Base-by-base conservation (phyloP, 2,888 invertebrate species). In the Branchellion lobata region DNA sequence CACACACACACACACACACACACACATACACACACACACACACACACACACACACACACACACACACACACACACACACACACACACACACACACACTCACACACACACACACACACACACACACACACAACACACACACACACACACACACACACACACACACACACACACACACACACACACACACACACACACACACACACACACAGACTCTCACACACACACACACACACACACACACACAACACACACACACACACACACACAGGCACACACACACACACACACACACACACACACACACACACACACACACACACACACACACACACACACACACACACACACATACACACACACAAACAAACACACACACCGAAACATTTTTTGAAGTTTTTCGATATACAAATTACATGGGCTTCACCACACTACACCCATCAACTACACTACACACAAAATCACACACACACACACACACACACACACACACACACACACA, bases 401-500 rank as follows among this genome's bases (percentile, higher is more conserved):
- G 14, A 5, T 18, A 27, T 40, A 27, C 21, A 68, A 21, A 69
- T 78, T 24, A 33, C 24, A 11, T 31, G 36, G 29, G 69, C 47
- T 31, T 79, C 31, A 31, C 24, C n/a, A 27, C 36, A 82, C 83
- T 82, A 77, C n/a, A n/a, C n/a, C n/a, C n/a, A n/a, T n/a, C n/a
- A n/a, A n/a, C n/a, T n/a, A n/a, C n/a, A n/a, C n/a, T n/a, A n/a
- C n/a, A n/a, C n/a, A n/a, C n/a, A n/a, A n/a, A n/a, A n/a, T n/a
- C n/a, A n/a, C n/a, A n/a, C n/a, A n/a, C n/a, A n/a, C n/a, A n/a
- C n/a, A n/a, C n/a, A n/a, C n/a, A n/a, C n/a, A n/a, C n/a, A n/a
- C n/a, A n/a, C n/a, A n/a, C n/a, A n/a, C n/a, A n/a, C n/a, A n/a
- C n/a, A n/a, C n/a, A n/a, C n/a, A n/a, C n/a, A n/a, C n/a, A n/a